Conservation (phyloP, 2,113 vertebrate genomes). For the Eidolon helvum region DNA sequence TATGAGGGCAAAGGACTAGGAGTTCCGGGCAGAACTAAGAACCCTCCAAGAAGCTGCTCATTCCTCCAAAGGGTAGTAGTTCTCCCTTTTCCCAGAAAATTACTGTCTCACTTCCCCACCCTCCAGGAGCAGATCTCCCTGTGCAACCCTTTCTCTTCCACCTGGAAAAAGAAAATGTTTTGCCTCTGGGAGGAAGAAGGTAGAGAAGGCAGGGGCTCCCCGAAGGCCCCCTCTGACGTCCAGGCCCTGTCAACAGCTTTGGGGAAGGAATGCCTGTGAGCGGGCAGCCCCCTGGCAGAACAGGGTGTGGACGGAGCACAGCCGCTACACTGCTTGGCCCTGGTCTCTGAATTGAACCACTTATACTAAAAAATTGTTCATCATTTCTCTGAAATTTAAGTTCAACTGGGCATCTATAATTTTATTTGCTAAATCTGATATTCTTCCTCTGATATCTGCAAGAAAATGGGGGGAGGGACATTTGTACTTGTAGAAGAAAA, state of each 20-base stretch:
- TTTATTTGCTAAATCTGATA: neutral
- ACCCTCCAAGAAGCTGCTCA: neutral
- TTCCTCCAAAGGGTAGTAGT: neutral
- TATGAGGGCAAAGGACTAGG: constrained; percentile 26
- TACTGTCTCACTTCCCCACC: neutral
- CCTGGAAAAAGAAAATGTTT: neutral
- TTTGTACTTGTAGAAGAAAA: neutral
- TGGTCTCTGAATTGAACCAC: neutral
- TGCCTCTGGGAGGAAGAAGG: neutral
- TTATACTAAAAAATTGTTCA: neutral
- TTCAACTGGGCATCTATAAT: neutral
- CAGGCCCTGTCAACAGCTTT: neutral
- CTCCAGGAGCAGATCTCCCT: neutral
- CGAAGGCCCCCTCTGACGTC: fast-evolving
- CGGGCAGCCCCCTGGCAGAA: neutral
- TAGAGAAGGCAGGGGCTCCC: neutral
- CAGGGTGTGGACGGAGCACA: neutral
- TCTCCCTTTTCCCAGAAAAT: neutral
- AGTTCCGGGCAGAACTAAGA: neutral
- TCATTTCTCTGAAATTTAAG: neutral
- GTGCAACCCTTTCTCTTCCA: neutral
- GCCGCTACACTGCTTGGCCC: neutral
- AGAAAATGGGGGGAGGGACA: neutral
- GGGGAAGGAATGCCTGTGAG: neutral
- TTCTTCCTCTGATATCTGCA: neutral